Conservation (phyloP, 2,888 invertebrate species). For the Lordiphosa fenestrarum region DNA sequence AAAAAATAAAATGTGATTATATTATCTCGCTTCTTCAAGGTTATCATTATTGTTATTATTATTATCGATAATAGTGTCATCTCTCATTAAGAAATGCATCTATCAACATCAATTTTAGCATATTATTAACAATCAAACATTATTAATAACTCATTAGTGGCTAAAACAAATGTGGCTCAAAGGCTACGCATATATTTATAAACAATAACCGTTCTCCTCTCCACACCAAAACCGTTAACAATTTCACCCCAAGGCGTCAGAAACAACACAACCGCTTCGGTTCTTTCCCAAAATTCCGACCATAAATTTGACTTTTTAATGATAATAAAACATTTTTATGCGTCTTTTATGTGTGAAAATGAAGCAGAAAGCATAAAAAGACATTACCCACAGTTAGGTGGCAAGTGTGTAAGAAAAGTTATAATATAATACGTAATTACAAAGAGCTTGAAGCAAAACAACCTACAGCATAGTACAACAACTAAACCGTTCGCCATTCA, state of each 20-base stretch:
- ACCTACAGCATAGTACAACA: too few species aligned
- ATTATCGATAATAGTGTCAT: too few species aligned
- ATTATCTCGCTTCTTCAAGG: too few species aligned
- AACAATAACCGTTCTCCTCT: slow-evolving; percentile 49
- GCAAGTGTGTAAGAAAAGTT: slow-evolving; percentile 4
- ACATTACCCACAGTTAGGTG: slow-evolving; percentile 28
- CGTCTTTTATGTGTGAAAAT: slow-evolving; percentile 70
- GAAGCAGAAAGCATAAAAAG: slow-evolving; percentile 51
- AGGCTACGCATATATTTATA: slow-evolving; percentile 24
- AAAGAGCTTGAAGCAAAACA: too few species aligned
- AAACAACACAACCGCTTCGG: slow-evolving; percentile 42
- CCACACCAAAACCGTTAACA: slow-evolving; percentile 44
- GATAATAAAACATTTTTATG: slow-evolving; percentile 63
- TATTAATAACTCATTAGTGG: slow-evolving; percentile 62
- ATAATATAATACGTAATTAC: too few species aligned
- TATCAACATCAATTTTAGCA: too few species aligned
- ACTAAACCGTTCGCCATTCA: too few species aligned
- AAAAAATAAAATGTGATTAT: too few species aligned
- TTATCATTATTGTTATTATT: too few species aligned
- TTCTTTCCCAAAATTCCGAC: too few species aligned
- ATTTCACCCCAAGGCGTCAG: slow-evolving; percentile 52
- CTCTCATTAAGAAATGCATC: too few species aligned
- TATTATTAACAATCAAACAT: too few species aligned
- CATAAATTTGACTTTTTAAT: slow-evolving; percentile 73
- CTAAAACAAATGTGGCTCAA: slow-evolving; percentile 14